Evolutionary conservation across 2,797 vertebrate genomes (phyloP).

Genomic region (Manis crassicaudata): DNA sequence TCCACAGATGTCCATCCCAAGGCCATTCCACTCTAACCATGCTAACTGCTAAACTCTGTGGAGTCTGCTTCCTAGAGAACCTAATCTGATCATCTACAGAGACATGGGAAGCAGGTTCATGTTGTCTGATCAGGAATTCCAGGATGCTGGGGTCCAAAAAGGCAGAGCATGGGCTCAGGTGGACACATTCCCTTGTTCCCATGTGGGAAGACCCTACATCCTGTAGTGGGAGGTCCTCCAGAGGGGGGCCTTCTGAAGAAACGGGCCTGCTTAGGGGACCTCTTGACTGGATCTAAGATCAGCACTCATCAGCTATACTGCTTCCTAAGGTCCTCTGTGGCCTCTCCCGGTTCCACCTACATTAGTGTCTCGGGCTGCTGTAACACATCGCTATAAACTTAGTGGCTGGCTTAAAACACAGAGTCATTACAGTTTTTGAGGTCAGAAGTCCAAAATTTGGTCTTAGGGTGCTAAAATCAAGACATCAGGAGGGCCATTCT

Average conservation of each 20-base stretch:
- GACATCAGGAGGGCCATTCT: rapidly evolving
- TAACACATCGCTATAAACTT: background rate
- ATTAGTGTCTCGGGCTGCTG: background rate
- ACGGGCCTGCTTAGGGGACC: background rate
- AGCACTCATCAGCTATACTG: background rate
- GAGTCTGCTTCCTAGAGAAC: background rate
- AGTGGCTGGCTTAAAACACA: background rate
- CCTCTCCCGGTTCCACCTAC: background rate
- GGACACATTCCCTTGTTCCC: background rate
- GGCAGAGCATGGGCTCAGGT: background rate
- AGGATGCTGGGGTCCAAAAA: background rate
- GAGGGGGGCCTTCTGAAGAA: background rate
- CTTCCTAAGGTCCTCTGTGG: background rate
- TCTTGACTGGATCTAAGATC: background rate
- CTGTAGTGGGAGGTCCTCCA: background rate
- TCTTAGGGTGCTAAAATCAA: background rate
- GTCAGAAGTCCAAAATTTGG: background rate
- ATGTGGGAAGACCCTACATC: background rate
- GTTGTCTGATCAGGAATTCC: background rate
- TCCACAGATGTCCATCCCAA: background rate
- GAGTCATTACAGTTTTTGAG: background rate
- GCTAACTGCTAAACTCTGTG: background rate
- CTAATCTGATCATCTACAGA: background rate
- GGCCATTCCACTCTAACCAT: background rate
- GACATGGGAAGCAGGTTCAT: background rate